Conservation (phyloP, 1,140 invertebrate species). For the Macrosteles quadrilineatus region DNA sequence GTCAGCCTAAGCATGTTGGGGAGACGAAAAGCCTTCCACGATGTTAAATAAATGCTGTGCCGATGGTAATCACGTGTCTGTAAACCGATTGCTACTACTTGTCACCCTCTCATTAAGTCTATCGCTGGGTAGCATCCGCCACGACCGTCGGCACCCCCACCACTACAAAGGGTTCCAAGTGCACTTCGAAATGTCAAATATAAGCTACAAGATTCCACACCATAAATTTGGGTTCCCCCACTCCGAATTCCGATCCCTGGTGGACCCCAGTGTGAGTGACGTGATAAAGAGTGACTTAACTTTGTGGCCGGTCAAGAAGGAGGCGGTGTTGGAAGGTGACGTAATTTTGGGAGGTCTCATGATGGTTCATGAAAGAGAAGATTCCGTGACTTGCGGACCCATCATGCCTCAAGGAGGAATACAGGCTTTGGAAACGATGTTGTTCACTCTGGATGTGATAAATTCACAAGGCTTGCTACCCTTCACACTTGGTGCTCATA, state of each 20-base stretch:
- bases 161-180: not conserved
- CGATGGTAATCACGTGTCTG: not conserved
- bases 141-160: not conserved
- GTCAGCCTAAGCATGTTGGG: not conserved
- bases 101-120: not conserved
- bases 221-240: not conserved
- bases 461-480: conserved; percentile 70
- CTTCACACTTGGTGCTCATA: conserved; percentile 81
- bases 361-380: conserved; percentile 95
- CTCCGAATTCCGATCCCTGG: not conserved
- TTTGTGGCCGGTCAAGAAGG: conserved; percentile 83
- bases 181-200: not conserved
- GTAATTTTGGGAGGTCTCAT: conserved; percentile 85
- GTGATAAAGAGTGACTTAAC: not conserved
- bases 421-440: conserved; percentile 89
- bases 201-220: not conserved
- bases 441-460: conserved; percentile 85
- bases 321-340: conserved; percentile 83
- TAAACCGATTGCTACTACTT: not conserved
- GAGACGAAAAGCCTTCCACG: not conserved
- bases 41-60: conserved; percentile 1
- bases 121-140: not conserved
- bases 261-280: not conserved
- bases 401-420: conserved; percentile 94
- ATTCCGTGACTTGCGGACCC: conserved; percentile 78